Evolutionary conservation across 2,797 vertebrate genomes (phyloP).

Genomic region (Harpagifer antarcticus): DNA sequence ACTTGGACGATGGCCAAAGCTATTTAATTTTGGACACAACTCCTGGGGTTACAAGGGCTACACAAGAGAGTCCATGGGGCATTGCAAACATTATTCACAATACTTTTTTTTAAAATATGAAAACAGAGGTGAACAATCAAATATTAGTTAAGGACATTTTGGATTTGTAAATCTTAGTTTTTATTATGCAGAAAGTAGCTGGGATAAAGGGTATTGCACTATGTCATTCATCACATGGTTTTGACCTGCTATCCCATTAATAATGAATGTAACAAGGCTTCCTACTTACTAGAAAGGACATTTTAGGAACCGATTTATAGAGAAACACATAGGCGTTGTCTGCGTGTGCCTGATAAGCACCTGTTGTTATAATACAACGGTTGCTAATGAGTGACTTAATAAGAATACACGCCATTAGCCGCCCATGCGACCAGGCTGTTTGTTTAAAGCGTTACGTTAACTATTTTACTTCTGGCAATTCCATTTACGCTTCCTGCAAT

Average conservation of each 20-base stretch:
- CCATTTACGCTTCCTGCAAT: no score
- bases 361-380: no score
- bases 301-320: no score
- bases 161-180: background rate
- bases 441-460: no score
- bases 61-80: constrained; percentile 5
- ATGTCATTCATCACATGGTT: background rate
- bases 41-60: constrained; percentile 13
- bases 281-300: no score
- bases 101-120: background rate
- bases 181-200: background rate
- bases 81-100: background rate
- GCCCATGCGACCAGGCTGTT: no score
- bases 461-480: no score
- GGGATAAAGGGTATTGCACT: no score
- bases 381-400: no score
- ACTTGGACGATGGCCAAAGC: constrained; percentile 42
- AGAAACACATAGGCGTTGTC: no score
- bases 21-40: constrained; percentile 32
- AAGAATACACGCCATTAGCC: no score
- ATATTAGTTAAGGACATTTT: background rate
- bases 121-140: background rate
- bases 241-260: background rate
- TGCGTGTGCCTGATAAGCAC: no score
- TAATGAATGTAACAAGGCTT: background rate